phyloP scores from a whole-genome alignment of 2,113 vertebrate genomes.

The Scomber japonicus region DNA sequence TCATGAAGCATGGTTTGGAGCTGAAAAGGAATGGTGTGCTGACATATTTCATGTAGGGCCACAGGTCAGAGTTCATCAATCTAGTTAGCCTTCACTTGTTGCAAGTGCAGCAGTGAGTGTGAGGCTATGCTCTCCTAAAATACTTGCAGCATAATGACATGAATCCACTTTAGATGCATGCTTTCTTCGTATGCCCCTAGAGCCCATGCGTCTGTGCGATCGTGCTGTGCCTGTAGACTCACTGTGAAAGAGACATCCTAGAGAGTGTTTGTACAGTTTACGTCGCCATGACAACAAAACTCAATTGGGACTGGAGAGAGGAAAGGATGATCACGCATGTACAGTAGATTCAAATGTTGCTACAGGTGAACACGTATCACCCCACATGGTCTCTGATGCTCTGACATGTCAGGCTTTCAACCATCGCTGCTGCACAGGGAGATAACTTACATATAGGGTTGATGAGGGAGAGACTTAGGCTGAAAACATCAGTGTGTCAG shows the following conservation, averaged over 20 bases:
- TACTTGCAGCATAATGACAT: background rate
- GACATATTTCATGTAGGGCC: slow-evolving; percentile 45
- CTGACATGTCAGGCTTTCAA: slow-evolving; percentile 45
- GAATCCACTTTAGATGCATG: slow-evolving; percentile 14
- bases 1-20: slow-evolving; percentile 56
- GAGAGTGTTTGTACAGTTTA: slow-evolving; percentile 43
- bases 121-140: too few species aligned
- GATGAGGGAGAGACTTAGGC: slow-evolving; percentile 37
- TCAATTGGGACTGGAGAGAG: slow-evolving; percentile 38
- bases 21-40: slow-evolving; percentile 29
- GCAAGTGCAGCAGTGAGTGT: background rate
- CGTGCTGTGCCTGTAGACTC: slow-evolving; percentile 28
- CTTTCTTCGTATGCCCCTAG: slow-evolving; percentile 6
- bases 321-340: slow-evolving; percentile 22
- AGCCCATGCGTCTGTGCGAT: slow-evolving; percentile 2
- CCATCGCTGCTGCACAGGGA: slow-evolving; percentile 21
- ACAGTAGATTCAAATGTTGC: slow-evolving; percentile 34
- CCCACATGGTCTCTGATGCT: slow-evolving; percentile 37
- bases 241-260: slow-evolving; percentile 29
- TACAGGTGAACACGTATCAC: slow-evolving; percentile 62
- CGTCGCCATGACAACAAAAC: slow-evolving; percentile 58
- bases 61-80: slow-evolving; percentile 54
- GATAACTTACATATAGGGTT: slow-evolving; percentile 43
- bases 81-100: slow-evolving; percentile 19
- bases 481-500: slow-evolving; percentile 61